Evolutionary conservation across 2,113 vertebrate species (phyloP), one percentile per base, ranked within the genome.

Genomic region (Dunckerocampus dactyliophorus): DNA sequence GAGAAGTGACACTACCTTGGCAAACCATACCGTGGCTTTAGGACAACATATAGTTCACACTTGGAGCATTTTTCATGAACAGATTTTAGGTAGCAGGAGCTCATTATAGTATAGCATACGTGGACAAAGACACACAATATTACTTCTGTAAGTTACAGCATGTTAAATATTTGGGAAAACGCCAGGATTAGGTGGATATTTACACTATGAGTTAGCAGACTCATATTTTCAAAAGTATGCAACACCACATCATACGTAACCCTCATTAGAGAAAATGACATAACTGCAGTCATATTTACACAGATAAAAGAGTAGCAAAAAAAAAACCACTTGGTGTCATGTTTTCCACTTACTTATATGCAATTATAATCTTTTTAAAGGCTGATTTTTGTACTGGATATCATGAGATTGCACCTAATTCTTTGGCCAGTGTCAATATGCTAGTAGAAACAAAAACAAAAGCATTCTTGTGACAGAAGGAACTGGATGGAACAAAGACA

Each of bases 251-350:
- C 45, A 59, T 58, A 57, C 16, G 34, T 16, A 64, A 72, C 61
- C 75, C 71, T 72, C 67, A 64, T 67, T 62, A 53, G 69, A 63
- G 28, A 75, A 62, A 69, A 67, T 53, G n/a, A 31, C 66, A 71
- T 67, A 77, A 66, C 57, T 65, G 79, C 65, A 60, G 61, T 67
- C 43, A 66, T 77, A 82, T 77, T 24, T 82, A 84, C 79, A 83
- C 34, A 59, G 46, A 4, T 55, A 17, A 24, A 31, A 10, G 51
- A 10, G 24, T 1, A 17, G 24, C 13, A 28, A 16, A 52, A 52
- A 28, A 52, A n/a, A n/a, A n/a, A n/a, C n/a, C 22, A 49, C 47
- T 19, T 50, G 48, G 48, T 22, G 48, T 9, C 15, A 53, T 53
- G 31, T 34, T 34, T 31, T 53, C 24, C 14, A 6, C 7, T 52